Conservation (phyloP, 2,888 invertebrate species). For the Melipona beecheii region DNA sequence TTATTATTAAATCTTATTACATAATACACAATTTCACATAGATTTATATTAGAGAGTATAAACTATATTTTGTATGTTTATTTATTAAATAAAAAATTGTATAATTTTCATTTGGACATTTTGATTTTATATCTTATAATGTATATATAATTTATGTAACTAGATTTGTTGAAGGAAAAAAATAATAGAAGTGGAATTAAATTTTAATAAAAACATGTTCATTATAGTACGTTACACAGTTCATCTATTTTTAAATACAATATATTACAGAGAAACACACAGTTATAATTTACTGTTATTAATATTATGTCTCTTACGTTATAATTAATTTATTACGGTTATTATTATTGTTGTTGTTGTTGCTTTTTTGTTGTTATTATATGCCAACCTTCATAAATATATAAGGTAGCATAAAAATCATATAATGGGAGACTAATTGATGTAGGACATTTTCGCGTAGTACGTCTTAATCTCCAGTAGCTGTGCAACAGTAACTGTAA, state of each 20-base stretch:
- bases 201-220: slow-evolving; percentile 73
- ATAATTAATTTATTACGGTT: slow-evolving; percentile 75
- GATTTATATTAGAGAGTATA: background rate
- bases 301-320: slow-evolving; percentile 81
- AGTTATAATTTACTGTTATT: slow-evolving; percentile 83
- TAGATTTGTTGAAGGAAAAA: slow-evolving; percentile 33
- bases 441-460: slow-evolving; percentile 68
- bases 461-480: slow-evolving; percentile 76
- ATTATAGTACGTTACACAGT: slow-evolving; percentile 77
- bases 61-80: background rate
- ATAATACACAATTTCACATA: slow-evolving; percentile 10
- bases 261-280: slow-evolving; percentile 84
- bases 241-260: slow-evolving; percentile 82
- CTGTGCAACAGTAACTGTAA: slow-evolving; percentile 81
- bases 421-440: slow-evolving; percentile 81
- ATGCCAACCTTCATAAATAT: slow-evolving; percentile 72
- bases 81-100: slow-evolving; percentile 2
- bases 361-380: slow-evolving; percentile 64
- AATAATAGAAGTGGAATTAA: slow-evolving; percentile 68
- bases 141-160: background rate
- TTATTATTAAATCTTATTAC: slow-evolving; percentile 34
- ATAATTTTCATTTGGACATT: background rate
- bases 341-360: slow-evolving; percentile 76
- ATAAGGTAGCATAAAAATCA: slow-evolving; percentile 79
- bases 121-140: background rate